A percentile compares a stretch with the other conserved stretches of the same genome.
Evolutionary conservation across 2,888 invertebrate genomes (phyloP).

Genomic region (Nudaria mundana): DNA sequence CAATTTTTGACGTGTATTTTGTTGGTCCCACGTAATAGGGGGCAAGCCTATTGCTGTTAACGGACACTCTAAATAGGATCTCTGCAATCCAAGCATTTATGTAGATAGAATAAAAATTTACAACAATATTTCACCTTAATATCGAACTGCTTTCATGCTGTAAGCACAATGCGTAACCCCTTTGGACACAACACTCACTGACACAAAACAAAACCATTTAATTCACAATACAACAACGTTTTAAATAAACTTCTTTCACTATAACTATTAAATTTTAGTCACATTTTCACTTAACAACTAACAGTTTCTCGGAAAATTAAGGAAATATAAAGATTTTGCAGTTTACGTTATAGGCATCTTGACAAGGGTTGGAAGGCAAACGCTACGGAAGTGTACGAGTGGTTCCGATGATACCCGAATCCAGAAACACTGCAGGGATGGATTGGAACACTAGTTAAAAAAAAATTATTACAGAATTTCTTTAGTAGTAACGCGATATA

Average conservation of each 20-base stretch:
- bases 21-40: too few relatives aligned
- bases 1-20: too few relatives aligned
- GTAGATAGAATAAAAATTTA: too few relatives aligned
- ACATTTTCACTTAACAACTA: constrained; percentile 51
- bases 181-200: constrained; percentile 58
- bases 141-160: constrained; percentile 43
- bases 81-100: too few relatives aligned
- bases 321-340: constrained; percentile 70
- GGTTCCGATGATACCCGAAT: constrained; percentile 63
- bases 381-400: constrained; percentile 68
- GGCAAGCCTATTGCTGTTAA: too few relatives aligned
- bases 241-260: constrained; percentile 32
- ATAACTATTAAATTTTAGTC: constrained; percentile 35
- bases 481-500: too few relatives aligned
- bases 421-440: constrained; percentile 62
- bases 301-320: constrained; percentile 43
- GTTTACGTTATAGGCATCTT: constrained; percentile 61
- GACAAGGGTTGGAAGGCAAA: constrained; percentile 68
- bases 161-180: constrained; percentile 33
- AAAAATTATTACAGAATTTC: too few relatives aligned
- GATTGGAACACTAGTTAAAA: constrained; percentile 34
- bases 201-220: constrained; percentile 51
- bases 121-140: constrained; percentile 50
- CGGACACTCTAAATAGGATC: too few relatives aligned
- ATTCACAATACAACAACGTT: constrained; percentile 39